Evolutionary conservation across 2,888 invertebrate species (phyloP).

Genomic region (Caenorhabditis macrosperma): DNA sequence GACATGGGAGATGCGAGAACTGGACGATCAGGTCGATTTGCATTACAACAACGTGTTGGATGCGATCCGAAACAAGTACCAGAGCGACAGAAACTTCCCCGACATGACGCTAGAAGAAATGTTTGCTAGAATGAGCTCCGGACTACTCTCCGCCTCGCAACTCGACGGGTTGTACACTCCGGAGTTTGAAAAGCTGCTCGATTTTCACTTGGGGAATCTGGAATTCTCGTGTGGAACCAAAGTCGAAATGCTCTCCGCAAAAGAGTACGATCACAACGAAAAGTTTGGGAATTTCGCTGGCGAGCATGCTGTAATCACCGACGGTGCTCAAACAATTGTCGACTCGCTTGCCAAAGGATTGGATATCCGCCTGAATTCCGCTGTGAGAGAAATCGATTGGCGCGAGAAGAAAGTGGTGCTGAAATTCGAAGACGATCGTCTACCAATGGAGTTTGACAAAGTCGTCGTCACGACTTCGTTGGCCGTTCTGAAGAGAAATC

Average conservation of each 20-base stretch:
- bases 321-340: slow-evolving; percentile 80
- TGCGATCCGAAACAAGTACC: slow-evolving; percentile 51
- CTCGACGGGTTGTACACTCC: slow-evolving; percentile 19
- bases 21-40: slow-evolving; percentile 58
- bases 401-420: slow-evolving; percentile 18
- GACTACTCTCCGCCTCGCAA: slow-evolving; percentile 29
- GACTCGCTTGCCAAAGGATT: slow-evolving; percentile 80
- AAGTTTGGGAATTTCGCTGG: slow-evolving; percentile 82
- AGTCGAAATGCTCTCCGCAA: slow-evolving; percentile 71
- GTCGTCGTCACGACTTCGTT: slow-evolving; percentile 82
- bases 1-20: slow-evolving; percentile 10
- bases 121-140: slow-evolving; percentile 34
- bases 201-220: slow-evolving; percentile 82
- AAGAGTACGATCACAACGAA: slow-evolving; percentile 83
- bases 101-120: slow-evolving; percentile 47
- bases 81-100: slow-evolving; percentile 17
- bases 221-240: slow-evolving; percentile 82
- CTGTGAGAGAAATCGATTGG: slow-evolving; percentile 73
- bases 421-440: slow-evolving; percentile 18
- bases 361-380: slow-evolving; percentile 79
- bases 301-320: slow-evolving; percentile 80
- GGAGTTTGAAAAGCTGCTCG: slow-evolving; percentile 75
- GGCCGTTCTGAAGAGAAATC: slow-evolving; percentile 80
- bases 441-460: slow-evolving; percentile 68
- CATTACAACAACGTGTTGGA: slow-evolving; percentile 57